Base-by-base conservation (phyloP, 23 tunicate species). In the Ciona savignyi region DNA sequence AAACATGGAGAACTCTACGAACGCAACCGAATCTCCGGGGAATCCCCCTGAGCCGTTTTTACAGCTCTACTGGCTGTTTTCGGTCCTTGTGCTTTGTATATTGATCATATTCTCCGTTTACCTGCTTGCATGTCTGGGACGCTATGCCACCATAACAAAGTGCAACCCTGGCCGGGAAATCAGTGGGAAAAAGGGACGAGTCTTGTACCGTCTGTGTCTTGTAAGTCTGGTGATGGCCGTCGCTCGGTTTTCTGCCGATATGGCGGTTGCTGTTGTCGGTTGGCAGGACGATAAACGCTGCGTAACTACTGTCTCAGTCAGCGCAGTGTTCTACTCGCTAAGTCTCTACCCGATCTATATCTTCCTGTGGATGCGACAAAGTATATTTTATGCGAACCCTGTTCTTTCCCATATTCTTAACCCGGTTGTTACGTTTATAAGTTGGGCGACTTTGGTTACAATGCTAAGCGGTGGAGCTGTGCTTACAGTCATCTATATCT, bases 351-450 rank as follows among this genome's bases (percentile, higher is more conserved):
- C 90, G 15, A 81, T 85, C 23, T 91, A 91, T 80, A 77, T 91
- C 6, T 91, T 91, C 66, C 75, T 91, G 29, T 91, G 97, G 97
- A 75, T 85, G 72, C 71, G 97, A 21, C 97, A 91, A 67, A 84
- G 83, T 67, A 91, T 91, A 23, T 91, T 91, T 34, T 91, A 91
- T 63, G 80, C 91, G 23, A 91, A 86, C 77, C 97, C 97, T 4
- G 91, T 91, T 23, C 70, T 91, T 34, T 77, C 88, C 24, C 89
- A 91, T 66, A 81, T 91, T 3, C 76, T 91, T 3, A 91, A 91
- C 80, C 89, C 89, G 20, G 79, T 64, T 34, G 90, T 91, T 33
- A 84, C 86, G 1, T 25, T 76, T 25, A 1, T 70, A 71, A 91
- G 97, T 35, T 85, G 84, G 81, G 78, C 80, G 32, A 83, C 90